phyloP scores from a whole-genome alignment of 2,797 vertebrate genomes.

The Cynopterus sphinx region DNA sequence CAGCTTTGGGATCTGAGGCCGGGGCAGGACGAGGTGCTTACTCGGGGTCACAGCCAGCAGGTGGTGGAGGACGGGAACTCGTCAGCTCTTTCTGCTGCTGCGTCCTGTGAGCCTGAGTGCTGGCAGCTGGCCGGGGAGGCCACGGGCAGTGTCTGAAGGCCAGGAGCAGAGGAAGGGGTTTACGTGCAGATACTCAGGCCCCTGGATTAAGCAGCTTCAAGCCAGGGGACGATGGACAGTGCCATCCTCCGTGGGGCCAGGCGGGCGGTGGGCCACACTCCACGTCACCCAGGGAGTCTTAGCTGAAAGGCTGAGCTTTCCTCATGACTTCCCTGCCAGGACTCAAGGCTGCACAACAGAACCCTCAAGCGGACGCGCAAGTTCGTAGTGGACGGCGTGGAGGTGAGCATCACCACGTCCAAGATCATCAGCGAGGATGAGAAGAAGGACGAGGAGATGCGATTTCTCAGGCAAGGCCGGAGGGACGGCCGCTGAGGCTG shows the following conservation, averaged over 20 bases:
- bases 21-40: background rate
- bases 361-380: slow-evolving; percentile 95
- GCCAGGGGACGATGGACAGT: background rate
- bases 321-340: slow-evolving; percentile 80
- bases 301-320: background rate
- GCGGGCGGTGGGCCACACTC: background rate
- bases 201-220: background rate
- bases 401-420: slow-evolving; percentile 97
- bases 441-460: slow-evolving; percentile 98
- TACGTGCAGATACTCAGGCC: background rate
- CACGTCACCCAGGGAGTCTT: background rate
- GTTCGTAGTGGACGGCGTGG: slow-evolving; percentile 95
- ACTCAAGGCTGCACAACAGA: slow-evolving; percentile 89
- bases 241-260: background rate
- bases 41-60: background rate
- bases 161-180: background rate
- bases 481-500: fast-evolving
- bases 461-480: slow-evolving; percentile 92
- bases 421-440: slow-evolving; percentile 98
- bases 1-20: background rate
- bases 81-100: background rate
- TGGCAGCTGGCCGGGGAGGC: background rate
- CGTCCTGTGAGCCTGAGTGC: background rate
- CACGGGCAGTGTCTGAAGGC: background rate
- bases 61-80: background rate